Conservation (phyloP, 2,888 invertebrate species). For the Gandaritis pyraliata region DNA sequence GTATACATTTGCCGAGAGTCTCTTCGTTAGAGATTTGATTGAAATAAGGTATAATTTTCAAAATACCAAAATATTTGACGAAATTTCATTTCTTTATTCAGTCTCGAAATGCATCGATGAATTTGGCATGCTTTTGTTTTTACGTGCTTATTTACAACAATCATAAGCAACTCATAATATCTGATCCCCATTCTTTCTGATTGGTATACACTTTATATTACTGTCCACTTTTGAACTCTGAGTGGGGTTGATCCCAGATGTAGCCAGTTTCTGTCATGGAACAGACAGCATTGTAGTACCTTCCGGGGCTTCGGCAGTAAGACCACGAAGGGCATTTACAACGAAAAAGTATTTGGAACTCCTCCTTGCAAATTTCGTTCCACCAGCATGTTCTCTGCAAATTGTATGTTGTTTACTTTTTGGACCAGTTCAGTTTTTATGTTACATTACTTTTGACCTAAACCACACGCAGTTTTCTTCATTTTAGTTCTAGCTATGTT, state of each 20-base stretch:
- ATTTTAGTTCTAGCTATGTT: too few relatives aligned
- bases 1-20: constrained; percentile 54
- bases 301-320: constrained; percentile 93
- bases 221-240: constrained; percentile 72
- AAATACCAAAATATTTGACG: constrained; percentile 79
- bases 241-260: constrained; percentile 93
- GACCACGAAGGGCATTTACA: constrained; percentile 96
- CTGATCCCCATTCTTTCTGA: constrained; percentile 26
- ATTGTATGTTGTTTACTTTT: background rate
- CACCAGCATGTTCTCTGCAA: constrained; percentile 95
- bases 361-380: constrained; percentile 97
- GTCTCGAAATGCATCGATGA: constrained; percentile 75
- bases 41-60: constrained; percentile 50
- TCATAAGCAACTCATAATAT: constrained; percentile 36
- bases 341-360: constrained; percentile 93
- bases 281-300: constrained; percentile 95
- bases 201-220: constrained; percentile 43
- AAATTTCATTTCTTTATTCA: constrained; percentile 77
- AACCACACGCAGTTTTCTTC: background rate
- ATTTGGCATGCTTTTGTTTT: constrained; percentile 59
- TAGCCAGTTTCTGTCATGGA: constrained; percentile 96
- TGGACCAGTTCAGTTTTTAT: background rate
- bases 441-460: background rate
- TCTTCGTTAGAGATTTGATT: constrained; percentile 43
- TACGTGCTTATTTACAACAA: constrained; percentile 36